phyloP scores from a whole-genome alignment of 1,140 invertebrate species.

The Drosophila willistoni region DNA sequence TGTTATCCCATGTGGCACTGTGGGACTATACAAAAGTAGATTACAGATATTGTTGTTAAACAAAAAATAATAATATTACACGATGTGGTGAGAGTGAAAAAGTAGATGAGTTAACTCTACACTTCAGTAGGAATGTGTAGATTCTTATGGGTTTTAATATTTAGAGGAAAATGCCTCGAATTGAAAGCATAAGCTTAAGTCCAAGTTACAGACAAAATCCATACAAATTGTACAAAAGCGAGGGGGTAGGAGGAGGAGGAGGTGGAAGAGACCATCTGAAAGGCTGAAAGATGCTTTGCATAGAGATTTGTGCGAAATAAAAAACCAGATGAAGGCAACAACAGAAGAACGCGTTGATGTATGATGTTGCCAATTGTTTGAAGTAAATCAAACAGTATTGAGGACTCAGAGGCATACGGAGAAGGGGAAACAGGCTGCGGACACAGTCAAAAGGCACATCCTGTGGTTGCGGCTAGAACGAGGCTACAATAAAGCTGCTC shows the following conservation, averaged over 20 bases:
- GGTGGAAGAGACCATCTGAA: slow-evolving; percentile 1
- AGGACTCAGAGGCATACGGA: slow-evolving; percentile 30
- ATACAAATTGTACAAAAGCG: slow-evolving; percentile 27
- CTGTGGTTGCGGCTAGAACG: slow-evolving; percentile 47
- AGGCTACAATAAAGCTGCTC: slow-evolving; percentile 45
- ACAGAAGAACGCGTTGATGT: slow-evolving; percentile 73
- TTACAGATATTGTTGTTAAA: too few relatives aligned
- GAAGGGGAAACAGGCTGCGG: slow-evolving; percentile 50
- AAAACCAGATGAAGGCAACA: slow-evolving; percentile 45
- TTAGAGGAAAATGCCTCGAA: neutral
- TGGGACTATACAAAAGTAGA: too few relatives aligned
- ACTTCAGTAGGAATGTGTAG: too few relatives aligned
- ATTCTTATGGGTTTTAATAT: neutral
- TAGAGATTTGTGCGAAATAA: slow-evolving; percentile 58
- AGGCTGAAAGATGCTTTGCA: slow-evolving; percentile 46
- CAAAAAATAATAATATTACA: too few relatives aligned
- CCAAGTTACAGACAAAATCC: slow-evolving; percentile 16
- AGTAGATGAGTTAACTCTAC: neutral
- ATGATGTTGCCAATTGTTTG: slow-evolving; percentile 81
- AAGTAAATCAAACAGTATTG: slow-evolving; percentile 75
- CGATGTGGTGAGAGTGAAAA: neutral
- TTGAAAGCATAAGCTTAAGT: slow-evolving; percentile 9
- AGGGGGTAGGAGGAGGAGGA: neutral
- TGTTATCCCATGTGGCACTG: too few relatives aligned
- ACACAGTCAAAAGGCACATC: slow-evolving; percentile 56